Percentiles rank a stretch among this genome's conserved stretches.
phyloP scores from a whole-genome alignment of 2,888 invertebrate species.

The Hydrotaea cyrtoneurina region DNA sequence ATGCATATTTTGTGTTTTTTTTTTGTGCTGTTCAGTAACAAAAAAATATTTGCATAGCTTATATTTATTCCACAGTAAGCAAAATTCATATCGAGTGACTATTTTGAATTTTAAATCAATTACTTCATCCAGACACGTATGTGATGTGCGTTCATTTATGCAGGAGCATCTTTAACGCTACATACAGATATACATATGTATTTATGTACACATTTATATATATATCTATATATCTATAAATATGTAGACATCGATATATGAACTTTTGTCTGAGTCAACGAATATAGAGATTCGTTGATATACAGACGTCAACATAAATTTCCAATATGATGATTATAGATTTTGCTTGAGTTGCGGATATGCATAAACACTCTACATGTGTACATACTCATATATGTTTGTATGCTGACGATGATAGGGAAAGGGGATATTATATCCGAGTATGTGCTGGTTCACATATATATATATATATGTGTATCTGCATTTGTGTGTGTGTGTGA shows the following conservation, averaged over 20 bases:
- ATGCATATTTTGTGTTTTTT: conserved; percentile 1
- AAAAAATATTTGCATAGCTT: neutral
- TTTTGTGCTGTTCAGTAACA: neutral
- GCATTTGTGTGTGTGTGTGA: neutral
- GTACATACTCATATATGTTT: no score
- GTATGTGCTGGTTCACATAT: neutral
- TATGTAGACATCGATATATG: no score
- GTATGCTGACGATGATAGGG: conserved; percentile 8
- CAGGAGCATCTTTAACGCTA: neutral
- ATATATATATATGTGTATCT: neutral
- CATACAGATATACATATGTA: no score
- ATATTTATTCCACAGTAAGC: conserved; percentile 8
- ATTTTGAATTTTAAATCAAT: conserved; percentile 36
- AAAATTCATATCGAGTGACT: conserved; percentile 1
- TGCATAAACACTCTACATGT: neutral
- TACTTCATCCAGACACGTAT: conserved; percentile 8
- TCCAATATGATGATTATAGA: conserved; percentile 39
- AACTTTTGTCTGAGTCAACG: neutral
- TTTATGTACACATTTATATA: no score
- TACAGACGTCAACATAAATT: conserved; percentile 31
- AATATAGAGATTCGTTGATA: neutral
- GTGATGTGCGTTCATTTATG: neutral
- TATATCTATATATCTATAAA: no score
- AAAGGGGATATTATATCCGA: neutral
- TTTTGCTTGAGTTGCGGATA: conserved; percentile 41